A percentile compares a stretch with the other conserved stretches of the same genome.
These are phyloP conservation scores for Ondatra zibethicus DNA, from an alignment of 2,113 vertebrate genomes.

Conservation along the genomic window DNA sequence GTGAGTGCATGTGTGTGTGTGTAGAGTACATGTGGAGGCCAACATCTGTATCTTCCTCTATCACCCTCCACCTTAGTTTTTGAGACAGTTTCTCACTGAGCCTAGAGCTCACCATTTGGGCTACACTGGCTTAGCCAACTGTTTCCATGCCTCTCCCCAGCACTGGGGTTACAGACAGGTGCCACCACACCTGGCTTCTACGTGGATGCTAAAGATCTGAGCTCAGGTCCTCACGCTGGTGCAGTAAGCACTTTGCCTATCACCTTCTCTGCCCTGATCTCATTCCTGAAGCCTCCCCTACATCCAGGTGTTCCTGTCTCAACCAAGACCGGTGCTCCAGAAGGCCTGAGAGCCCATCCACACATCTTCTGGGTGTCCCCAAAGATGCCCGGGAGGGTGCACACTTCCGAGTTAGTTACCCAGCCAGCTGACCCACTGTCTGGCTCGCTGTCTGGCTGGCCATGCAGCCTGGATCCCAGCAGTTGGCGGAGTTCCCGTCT, in stretches of 20 bases:
- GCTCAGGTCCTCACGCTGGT: not conserved
- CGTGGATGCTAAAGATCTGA: not conserved
- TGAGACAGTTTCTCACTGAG: not conserved
- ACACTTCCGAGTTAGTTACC: not conserved
- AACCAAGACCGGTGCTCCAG: not conserved
- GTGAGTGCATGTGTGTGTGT: no score
- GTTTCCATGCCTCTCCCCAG: not conserved
- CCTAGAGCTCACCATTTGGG: not conserved
- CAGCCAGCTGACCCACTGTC: conserved; percentile 15
- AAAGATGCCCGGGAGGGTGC: not conserved
- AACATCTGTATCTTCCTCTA: not conserved
- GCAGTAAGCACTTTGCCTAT: not conserved
- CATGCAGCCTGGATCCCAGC: not conserved
- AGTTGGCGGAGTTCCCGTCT: conserved; percentile 58
- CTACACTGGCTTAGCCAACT: not conserved
- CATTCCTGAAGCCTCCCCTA: not conserved
- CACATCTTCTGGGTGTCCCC: not conserved
- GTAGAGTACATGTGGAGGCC: not conserved
- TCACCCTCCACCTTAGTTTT: not conserved
- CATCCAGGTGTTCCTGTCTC: not conserved
- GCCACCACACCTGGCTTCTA: not conserved
- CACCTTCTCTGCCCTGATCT: not conserved
- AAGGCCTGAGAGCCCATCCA: not conserved
- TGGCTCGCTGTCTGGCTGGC: conserved; percentile 11
- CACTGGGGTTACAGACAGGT: not conserved